These are phyloP conservation scores for Gnatocerus cornutus DNA, from an alignment of 2,888 invertebrate genomes.

Conservation along the genomic window DNA sequence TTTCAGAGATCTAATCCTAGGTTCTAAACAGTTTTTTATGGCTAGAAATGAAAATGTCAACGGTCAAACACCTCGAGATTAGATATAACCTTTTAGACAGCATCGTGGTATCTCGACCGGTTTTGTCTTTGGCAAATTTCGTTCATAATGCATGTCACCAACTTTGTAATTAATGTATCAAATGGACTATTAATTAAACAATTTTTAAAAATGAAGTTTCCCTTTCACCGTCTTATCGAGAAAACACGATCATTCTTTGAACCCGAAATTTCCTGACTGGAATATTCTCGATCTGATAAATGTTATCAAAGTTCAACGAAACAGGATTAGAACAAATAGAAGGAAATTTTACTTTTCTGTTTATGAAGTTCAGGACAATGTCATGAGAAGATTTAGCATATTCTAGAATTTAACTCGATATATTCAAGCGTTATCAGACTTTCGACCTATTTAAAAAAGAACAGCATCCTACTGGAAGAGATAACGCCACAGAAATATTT, in stretches of 20 bases:
- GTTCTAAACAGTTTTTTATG: constrained; percentile 6
- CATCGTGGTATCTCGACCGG: constrained; percentile 4
- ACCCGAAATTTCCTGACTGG: constrained; percentile 6
- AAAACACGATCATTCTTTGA: constrained; percentile 12
- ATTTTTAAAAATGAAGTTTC: constrained; percentile 1
- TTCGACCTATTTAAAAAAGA: not conserved
- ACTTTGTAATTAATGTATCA: constrained; percentile 14
- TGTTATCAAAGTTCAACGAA: not conserved
- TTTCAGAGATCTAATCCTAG: constrained; percentile 8
- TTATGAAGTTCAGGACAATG: too few relatives aligned
- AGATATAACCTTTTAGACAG: constrained; percentile 28
- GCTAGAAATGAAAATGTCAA: constrained; percentile 26
- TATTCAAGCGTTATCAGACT: not conserved
- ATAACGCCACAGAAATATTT: not conserved
- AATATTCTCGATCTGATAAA: constrained; percentile 19
- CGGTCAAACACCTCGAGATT: constrained; percentile 32
- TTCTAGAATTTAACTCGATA: not conserved
- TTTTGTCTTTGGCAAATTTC: constrained; percentile 22
- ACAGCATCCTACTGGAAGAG: not conserved
- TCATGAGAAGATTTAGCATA: too few relatives aligned
- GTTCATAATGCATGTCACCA: constrained; percentile 15
- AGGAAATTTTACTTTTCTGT: not conserved
- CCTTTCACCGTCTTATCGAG: constrained; percentile 8
- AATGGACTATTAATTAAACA: constrained; percentile 14
- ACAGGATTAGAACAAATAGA: constrained; percentile 5